These are phyloP conservation scores for Hemitrygon akajei DNA, from an alignment of 2,797 vertebrate genomes.

Conservation along the genomic window DNA sequence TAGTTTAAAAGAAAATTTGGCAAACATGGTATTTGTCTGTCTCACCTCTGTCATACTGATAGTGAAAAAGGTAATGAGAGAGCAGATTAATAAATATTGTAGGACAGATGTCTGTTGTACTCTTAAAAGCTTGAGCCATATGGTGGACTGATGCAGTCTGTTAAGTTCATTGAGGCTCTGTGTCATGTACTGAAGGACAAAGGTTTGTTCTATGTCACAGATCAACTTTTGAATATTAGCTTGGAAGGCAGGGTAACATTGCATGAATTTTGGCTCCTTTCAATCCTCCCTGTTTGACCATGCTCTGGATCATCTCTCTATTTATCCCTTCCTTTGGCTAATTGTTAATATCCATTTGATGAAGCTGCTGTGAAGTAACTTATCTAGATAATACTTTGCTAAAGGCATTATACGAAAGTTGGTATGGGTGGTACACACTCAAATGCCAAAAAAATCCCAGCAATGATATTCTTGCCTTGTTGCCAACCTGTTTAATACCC, in stretches of 20 bases:
- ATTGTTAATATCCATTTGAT: background rate
- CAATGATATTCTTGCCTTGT: background rate
- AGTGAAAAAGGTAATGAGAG: slow-evolving; percentile 31
- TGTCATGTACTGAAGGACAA: background rate
- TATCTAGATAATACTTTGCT: background rate
- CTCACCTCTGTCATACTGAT: slow-evolving; percentile 23
- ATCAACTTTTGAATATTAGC: background rate
- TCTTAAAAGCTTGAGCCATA: slow-evolving; percentile 17
- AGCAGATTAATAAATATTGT: slow-evolving; percentile 19
- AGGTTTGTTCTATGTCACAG: background rate
- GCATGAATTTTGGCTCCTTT: background rate
- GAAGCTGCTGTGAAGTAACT: background rate
- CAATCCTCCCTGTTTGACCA: background rate
- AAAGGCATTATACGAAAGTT: background rate
- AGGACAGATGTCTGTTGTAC: slow-evolving; percentile 31
- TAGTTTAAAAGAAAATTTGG: slow-evolving; percentile 16
- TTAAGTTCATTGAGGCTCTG: background rate
- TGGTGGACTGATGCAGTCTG: background rate
- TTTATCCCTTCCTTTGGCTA: background rate
- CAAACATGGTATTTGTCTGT: slow-evolving; percentile 34
- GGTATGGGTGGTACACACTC: background rate
- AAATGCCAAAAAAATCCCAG: too few relatives aligned
- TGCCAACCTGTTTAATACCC: background rate
- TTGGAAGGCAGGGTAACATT: background rate
- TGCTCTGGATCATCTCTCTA: background rate